Evolutionary conservation across 2,113 vertebrate species (phyloP).

Genomic region (Galeopterus variegatus): DNA sequence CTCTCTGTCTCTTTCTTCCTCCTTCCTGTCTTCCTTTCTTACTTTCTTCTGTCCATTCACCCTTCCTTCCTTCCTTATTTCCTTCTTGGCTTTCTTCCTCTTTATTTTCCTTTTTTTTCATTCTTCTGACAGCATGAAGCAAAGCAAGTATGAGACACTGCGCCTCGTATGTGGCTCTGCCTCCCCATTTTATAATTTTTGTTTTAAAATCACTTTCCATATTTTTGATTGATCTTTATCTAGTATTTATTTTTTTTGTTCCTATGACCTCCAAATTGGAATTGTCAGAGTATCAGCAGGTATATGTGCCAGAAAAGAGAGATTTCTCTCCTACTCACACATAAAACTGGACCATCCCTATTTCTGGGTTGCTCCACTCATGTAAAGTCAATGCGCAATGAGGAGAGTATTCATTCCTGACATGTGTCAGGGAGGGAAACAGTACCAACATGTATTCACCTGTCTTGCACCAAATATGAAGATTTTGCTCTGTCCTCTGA

Average conservation of each 20-base stretch:
- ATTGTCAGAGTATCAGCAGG: not conserved
- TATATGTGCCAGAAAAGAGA: not conserved
- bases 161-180: not conserved
- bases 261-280: conserved; percentile 1
- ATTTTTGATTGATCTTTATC: not conserved
- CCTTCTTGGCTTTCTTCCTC: not conserved
- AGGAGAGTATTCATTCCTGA: not conserved
- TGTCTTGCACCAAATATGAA: not conserved
- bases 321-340: not conserved
- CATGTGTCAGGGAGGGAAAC: not conserved
- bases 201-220: conserved; percentile 6
- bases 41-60: not conserved
- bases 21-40: not conserved
- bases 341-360: not conserved
- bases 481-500: not conserved
- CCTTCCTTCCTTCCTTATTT: no score
- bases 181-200: conserved; percentile 4
- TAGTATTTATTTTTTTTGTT: conserved; percentile 39
- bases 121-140: not conserved
- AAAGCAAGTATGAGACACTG: not conserved
- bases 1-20: not conserved
- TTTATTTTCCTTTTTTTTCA: not conserved
- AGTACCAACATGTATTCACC: not conserved
- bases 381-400: not conserved
- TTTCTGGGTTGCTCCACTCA: not conserved